These are phyloP conservation scores for Linurgus olivaceus DNA, from an alignment of 2,797 vertebrate species.

Conservation along the genomic window DNA sequence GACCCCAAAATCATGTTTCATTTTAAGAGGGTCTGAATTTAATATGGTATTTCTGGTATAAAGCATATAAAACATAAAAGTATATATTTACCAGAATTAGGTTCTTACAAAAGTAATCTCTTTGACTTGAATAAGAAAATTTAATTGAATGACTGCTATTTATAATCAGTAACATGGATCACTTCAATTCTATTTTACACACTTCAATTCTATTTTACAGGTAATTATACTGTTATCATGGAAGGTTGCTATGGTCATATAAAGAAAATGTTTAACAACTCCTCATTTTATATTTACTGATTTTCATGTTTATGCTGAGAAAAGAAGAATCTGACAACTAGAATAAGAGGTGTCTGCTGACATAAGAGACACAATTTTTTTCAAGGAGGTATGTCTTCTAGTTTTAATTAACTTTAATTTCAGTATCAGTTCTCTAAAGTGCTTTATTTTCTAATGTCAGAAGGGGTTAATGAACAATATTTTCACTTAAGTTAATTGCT, in stretches of 20 bases:
- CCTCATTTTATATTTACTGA: neutral
- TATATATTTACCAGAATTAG: neutral
- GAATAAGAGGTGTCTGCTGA: neutral
- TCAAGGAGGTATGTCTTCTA: neutral
- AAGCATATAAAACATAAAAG: neutral
- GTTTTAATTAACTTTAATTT: slow-evolving; percentile 33
- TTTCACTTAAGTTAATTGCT: neutral
- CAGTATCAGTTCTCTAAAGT: neutral
- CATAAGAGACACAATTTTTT: neutral
- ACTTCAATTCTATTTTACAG: neutral
- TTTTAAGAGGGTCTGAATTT: neutral
- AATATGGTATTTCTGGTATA: neutral
- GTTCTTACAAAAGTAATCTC: neutral
- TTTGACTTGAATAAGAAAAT: neutral
- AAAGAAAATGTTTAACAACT: neutral
- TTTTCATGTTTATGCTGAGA: neutral
- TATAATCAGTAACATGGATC: neutral
- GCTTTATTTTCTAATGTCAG: slow-evolving; percentile 22
- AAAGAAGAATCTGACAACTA: neutral
- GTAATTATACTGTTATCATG: neutral
- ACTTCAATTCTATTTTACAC: neutral
- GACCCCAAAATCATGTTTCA: neutral
- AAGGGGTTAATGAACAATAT: neutral
- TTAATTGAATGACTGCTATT: neutral
- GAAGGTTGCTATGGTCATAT: neutral